Evolutionary conservation across 1,140 invertebrate genomes (phyloP).

Genomic region (Temnothorax longispinosus): DNA sequence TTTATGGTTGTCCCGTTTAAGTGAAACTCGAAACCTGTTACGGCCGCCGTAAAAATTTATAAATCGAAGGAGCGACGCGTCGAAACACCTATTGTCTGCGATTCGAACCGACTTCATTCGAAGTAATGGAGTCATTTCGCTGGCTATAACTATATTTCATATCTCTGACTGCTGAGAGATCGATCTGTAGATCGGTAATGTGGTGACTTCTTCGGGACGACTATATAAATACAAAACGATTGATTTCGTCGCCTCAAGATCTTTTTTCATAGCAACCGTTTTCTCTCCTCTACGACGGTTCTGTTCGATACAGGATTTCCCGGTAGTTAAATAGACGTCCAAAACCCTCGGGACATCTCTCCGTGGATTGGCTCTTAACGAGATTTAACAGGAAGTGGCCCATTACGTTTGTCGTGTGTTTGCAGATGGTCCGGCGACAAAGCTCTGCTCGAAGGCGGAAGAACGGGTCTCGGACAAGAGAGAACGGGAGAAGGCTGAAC

Average conservation of each 20-base stretch:
- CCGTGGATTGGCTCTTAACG: conserved; percentile 54
- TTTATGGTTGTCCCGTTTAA: conserved; percentile 46
- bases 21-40: conserved; percentile 46
- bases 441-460: conserved; percentile 42
- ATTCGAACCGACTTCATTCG: background rate
- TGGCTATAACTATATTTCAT: background rate
- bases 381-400: conserved; percentile 61
- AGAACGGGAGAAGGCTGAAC: background rate
- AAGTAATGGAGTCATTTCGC: conserved; percentile 25
- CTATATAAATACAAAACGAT: background rate
- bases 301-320: background rate
- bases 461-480: conserved; percentile 15
- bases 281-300: background rate
- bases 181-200: conserved; percentile 1
- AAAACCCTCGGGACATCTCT: background rate
- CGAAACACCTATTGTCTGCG: conserved; percentile 9
- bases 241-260: background rate
- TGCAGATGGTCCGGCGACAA: conserved; percentile 54
- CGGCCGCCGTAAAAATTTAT: conserved; percentile 45
- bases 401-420: conserved; percentile 53
- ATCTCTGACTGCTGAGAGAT: background rate
- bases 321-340: conserved; percentile 11
- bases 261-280: background rate
- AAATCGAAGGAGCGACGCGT: conserved; percentile 1
- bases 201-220: background rate